These are phyloP conservation scores for Acanthosepion esculentum DNA, from an alignment of 2,888 invertebrate genomes.

Conservation along the genomic window DNA sequence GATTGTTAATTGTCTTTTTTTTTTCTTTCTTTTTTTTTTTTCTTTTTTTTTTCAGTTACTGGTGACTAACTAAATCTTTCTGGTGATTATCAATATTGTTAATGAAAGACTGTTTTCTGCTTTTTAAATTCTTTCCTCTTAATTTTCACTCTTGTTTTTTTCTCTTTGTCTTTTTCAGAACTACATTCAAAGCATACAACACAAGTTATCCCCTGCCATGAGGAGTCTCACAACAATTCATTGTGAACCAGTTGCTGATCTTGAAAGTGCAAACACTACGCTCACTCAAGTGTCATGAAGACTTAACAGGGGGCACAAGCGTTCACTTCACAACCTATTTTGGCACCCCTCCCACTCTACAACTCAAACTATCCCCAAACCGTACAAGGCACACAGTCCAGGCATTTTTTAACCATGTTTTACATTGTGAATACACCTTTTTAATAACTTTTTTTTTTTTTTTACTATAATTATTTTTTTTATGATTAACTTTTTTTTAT, in stretches of 20 bases:
- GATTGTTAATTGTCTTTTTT: too few relatives aligned
- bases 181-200: constrained; percentile 68
- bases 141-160: neutral
- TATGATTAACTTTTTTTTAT: neutral
- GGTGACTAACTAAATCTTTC: too few relatives aligned
- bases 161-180: constrained; percentile 63
- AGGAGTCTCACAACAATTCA: constrained; percentile 59
- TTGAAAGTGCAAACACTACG: constrained; percentile 68
- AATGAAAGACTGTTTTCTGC: too few relatives aligned
- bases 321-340: neutral
- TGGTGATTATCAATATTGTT: too few relatives aligned
- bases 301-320: neutral
- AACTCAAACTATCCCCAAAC: neutral
- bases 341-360: neutral
- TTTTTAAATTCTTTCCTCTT: neutral
- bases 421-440: constrained; percentile 2
- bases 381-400: neutral
- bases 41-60: too few relatives aligned
- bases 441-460: neutral
- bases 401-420: neutral
- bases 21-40: too few relatives aligned
- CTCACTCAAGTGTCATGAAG: constrained; percentile 64
- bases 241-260: constrained; percentile 62
- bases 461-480: neutral
- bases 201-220: constrained; percentile 67